Conservation (phyloP, 2,888 invertebrate species). For the Hirtodrosophila duncani region DNA sequence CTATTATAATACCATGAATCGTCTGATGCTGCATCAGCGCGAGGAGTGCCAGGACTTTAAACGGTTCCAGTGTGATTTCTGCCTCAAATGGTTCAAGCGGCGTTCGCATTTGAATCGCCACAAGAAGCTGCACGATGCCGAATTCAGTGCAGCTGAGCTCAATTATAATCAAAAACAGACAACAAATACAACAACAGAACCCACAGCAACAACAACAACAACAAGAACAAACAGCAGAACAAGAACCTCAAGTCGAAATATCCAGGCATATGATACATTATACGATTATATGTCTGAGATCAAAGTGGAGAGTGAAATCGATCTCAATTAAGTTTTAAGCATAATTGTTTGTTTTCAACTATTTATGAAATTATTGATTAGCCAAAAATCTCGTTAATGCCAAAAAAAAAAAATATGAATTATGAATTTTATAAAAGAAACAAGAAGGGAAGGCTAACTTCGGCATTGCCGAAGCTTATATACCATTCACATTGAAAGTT, state of each 20-base stretch:
- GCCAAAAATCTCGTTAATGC: slow-evolving; percentile 61
- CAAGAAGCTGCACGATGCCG: slow-evolving; percentile 68
- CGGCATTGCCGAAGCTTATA: too few species aligned
- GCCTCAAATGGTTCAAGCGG: slow-evolving; percentile 73
- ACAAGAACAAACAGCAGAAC: not conserved
- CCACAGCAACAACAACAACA: not conserved
- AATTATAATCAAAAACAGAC: slow-evolving; percentile 24
- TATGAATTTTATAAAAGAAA: slow-evolving; percentile 2
- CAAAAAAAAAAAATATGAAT: slow-evolving; percentile 37
- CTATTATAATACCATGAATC: slow-evolving; percentile 68
- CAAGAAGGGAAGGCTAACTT: too few species aligned
- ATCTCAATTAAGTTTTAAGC: slow-evolving; percentile 43
- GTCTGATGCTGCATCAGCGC: slow-evolving; percentile 67
- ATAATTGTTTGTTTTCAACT: slow-evolving; percentile 8
- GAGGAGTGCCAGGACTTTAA: slow-evolving; percentile 72
- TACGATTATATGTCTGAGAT: slow-evolving; percentile 40
- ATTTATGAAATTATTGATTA: slow-evolving; percentile 28
- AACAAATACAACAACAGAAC: slow-evolving; percentile 1
- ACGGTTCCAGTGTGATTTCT: slow-evolving; percentile 68
- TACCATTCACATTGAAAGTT: too few species aligned
- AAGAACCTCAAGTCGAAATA: slow-evolving; percentile 10
- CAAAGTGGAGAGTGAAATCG: slow-evolving; percentile 48
- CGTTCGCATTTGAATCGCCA: slow-evolving; percentile 76
- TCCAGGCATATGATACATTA: slow-evolving; percentile 34
- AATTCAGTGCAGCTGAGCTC: slow-evolving; percentile 52